Conservation (phyloP, 2,113 vertebrate genomes). For the Smithornis capensis region DNA sequence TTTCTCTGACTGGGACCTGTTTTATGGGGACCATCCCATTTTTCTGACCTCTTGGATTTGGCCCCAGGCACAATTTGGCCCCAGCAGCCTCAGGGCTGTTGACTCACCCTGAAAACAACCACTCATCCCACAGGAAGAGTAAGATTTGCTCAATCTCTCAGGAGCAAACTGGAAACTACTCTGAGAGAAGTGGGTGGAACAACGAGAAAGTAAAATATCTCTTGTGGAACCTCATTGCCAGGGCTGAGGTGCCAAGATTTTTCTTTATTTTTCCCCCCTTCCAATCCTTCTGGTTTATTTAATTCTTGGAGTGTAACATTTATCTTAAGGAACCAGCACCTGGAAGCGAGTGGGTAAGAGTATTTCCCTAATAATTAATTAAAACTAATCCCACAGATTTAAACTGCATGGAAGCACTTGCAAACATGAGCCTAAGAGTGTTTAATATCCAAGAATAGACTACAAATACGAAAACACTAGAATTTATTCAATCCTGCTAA, state of each 20-base stretch:
- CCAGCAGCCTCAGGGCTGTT: background rate
- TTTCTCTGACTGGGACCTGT: background rate
- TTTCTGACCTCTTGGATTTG: background rate
- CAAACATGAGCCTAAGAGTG: background rate
- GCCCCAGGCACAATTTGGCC: conserved; percentile 6
- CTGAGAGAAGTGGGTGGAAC: background rate
- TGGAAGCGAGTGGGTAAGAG: background rate
- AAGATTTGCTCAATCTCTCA: background rate
- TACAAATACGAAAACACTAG: background rate
- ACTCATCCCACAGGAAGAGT: background rate
- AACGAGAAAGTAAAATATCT: background rate
- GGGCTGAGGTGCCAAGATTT: background rate
- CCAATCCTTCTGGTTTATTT: background rate
- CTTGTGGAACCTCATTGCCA: background rate
- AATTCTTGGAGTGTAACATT: background rate
- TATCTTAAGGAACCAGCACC: background rate
- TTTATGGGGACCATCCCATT: background rate
- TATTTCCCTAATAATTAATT: background rate
- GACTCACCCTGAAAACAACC: background rate
- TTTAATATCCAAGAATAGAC: background rate
- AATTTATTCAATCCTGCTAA: background rate
- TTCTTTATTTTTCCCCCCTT: fast-evolving
- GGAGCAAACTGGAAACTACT: background rate
- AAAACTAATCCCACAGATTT: background rate
- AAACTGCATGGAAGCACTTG: background rate